These are phyloP conservation scores for Harlomillsia oculata DNA, from an alignment of 1,140 invertebrate genomes.

Conservation along the genomic window DNA sequence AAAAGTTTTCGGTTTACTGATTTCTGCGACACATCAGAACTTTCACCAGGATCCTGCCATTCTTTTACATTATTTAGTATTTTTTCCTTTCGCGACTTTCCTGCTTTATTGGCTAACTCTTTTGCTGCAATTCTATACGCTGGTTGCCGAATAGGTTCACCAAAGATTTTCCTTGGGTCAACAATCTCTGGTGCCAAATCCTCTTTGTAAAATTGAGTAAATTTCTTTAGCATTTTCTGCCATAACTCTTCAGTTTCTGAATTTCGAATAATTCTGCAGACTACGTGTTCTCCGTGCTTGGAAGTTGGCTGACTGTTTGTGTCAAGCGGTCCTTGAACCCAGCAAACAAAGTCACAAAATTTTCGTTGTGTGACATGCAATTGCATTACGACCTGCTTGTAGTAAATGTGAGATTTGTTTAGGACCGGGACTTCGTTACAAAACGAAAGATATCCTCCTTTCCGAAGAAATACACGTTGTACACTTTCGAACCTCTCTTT, in stretches of 20 bases:
- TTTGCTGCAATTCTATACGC: too few relatives aligned
- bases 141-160: too few relatives aligned
- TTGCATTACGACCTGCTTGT: not conserved
- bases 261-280: not conserved
- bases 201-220: not conserved
- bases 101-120: too few relatives aligned
- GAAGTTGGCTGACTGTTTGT: not conserved
- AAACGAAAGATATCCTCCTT: not conserved
- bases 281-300: not conserved
- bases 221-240: not conserved
- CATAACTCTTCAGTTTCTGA: not conserved
- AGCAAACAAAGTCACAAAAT: constrained; percentile 4
- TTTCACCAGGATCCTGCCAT: too few relatives aligned
- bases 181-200: not conserved
- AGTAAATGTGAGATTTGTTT: not conserved
- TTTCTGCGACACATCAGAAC: too few relatives aligned
- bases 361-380: not conserved
- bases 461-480: not conserved
- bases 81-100: too few relatives aligned
- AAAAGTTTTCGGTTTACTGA: too few relatives aligned
- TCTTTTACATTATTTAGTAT: too few relatives aligned
- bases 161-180: not conserved
- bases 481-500: not conserved
- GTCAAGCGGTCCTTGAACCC: not conserved
- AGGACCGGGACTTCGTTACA: too few relatives aligned